Base-by-base conservation (phyloP, 1,140 invertebrate genomes). In the Coelopa frigida region DNA sequence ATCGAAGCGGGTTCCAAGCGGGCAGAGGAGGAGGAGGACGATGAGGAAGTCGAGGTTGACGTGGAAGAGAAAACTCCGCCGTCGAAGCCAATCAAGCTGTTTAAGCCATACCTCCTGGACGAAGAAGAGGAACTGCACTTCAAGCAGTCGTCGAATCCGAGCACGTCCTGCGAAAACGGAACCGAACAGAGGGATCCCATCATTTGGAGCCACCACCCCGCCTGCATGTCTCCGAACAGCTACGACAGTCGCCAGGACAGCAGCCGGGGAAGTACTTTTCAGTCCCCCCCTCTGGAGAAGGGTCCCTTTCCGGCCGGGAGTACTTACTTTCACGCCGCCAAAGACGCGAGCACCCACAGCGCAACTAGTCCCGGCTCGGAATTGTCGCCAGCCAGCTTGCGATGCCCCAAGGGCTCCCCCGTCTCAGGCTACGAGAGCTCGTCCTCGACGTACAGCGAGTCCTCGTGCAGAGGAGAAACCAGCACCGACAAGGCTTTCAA, bases 71-170 rank as follows among this genome's bases (percentile, higher is more conserved):
- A 26, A n/a, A 31, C 38, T 43, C 17, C 62, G 44, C 55, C 54
- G 38, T 52, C 59, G 2, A 71, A 71, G 52, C 70, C 72, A 31
- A 74, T 79, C 40, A 80, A 80, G 56, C 59, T 85, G 15, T 86
- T 85, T 65, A 80, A 84, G 59, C 84, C 80, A 31, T 82, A 82
- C 57, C 62, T 82, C 29, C 72, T 79, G 56, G 79, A 80, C 50
- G 70, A 75, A n/a, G 61, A 72, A 15, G 72, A 71, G 18, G 33
- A 37, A 22, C 31, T 33, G 5, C 17, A 72, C 64, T 72, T 18
- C 24, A 26, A 36, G 33, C 8, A 14, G 18, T 31, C n/a, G 29
- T 5, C 15, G 18, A 41, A 33, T 2, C 1, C 3, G 22, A 35
- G 24, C 15, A 20, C 2, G 31, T 37, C 29, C 6, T 14, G 22